phyloP scores from a whole-genome alignment of 2,113 vertebrate genomes.

The Nematolebias whitei region DNA sequence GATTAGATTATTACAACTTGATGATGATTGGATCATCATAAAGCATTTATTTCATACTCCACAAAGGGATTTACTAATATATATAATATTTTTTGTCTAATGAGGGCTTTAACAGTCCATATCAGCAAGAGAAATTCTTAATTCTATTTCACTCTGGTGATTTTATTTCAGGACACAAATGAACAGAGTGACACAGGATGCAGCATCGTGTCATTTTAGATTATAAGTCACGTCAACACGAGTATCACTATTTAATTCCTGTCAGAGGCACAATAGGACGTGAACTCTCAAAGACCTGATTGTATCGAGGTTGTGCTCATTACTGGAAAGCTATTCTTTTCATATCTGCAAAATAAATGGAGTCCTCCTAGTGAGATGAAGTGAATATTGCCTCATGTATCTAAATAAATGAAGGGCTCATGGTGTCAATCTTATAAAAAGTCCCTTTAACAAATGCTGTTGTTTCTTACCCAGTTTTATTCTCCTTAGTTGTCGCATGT shows the following conservation, averaged over 20 bases:
- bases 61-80: slow-evolving; percentile 72
- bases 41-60: slow-evolving; percentile 56
- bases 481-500: slow-evolving; percentile 45
- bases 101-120: slow-evolving; percentile 72
- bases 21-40: slow-evolving; percentile 67
- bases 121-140: slow-evolving; percentile 75
- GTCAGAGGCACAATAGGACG: slow-evolving; percentile 44
- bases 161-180: slow-evolving; percentile 25
- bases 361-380: background rate
- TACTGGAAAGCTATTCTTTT: slow-evolving; percentile 26
- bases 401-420: background rate
- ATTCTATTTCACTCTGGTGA: slow-evolving; percentile 70
- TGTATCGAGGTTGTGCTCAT: slow-evolving; percentile 42
- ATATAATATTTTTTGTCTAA: slow-evolving; percentile 72
- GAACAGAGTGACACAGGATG: slow-evolving; percentile 37
- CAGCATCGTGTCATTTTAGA: slow-evolving; percentile 51
- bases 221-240: slow-evolving; percentile 47
- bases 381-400: background rate
- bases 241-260: slow-evolving; percentile 48
- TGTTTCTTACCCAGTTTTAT: slow-evolving; percentile 1
- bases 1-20: slow-evolving; percentile 76
- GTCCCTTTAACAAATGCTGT: background rate
- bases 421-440: background rate
- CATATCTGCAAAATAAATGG: slow-evolving; percentile 11
- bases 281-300: slow-evolving; percentile 46